These are phyloP conservation scores for Halcyon senegalensis DNA, from an alignment of 2,113 vertebrate genomes.

Conservation along the genomic window DNA sequence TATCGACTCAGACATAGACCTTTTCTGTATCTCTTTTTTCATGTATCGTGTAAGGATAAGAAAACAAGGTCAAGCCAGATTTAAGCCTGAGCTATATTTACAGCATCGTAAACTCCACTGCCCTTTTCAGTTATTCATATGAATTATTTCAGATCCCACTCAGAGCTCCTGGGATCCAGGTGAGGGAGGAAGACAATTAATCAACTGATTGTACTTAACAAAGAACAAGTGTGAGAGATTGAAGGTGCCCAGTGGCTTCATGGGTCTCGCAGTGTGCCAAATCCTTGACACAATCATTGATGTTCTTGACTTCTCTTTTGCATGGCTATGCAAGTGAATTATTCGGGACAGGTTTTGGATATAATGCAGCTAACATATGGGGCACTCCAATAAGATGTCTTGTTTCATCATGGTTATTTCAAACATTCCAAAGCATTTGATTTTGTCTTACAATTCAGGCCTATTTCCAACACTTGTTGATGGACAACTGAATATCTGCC, in stretches of 20 bases:
- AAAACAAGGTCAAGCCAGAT: not conserved
- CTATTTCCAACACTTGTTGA: not conserved
- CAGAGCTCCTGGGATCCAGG: not conserved
- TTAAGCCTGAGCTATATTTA: not conserved
- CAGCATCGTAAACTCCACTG: not conserved
- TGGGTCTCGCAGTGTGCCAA: not conserved
- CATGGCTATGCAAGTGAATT: not conserved
- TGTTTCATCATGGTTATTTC: not conserved
- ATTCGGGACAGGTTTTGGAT: not conserved
- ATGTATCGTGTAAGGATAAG: not conserved
- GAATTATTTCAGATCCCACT: not conserved
- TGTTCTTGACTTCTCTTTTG: not conserved
- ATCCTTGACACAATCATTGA: not conserved
- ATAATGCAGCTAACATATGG: not conserved
- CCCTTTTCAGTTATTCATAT: not conserved
- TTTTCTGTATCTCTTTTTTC: not conserved
- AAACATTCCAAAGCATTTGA: not conserved
- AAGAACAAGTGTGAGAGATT: fast-evolving
- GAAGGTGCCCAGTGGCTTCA: not conserved
- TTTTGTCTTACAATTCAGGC: not conserved
- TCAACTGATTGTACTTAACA: not conserved
- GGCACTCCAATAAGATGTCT: not conserved
- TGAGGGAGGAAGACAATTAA: not conserved
- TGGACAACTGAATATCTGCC: not conserved
- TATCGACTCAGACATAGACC: not conserved